phyloP scores from a whole-genome alignment of 2,888 invertebrate genomes.

The Epinotia ramella region DNA sequence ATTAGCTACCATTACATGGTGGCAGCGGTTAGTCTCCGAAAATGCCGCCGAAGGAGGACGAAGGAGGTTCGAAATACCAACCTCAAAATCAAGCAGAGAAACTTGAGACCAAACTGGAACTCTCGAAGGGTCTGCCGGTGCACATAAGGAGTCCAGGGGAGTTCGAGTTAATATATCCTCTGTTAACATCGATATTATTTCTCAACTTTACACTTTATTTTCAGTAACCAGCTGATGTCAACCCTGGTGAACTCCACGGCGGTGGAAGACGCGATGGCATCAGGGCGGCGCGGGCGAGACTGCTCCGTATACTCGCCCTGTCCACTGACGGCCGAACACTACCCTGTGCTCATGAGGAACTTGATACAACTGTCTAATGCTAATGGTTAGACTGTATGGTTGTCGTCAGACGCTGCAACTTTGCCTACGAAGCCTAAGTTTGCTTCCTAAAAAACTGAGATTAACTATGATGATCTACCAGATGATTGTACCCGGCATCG shows the following conservation, averaged over 20 bases:
- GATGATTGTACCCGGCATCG: no score
- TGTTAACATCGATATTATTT: background rate
- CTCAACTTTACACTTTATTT: constrained; percentile 47
- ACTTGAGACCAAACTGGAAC: no score
- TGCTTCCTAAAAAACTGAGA: no score
- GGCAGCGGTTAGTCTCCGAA: no score
- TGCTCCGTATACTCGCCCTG: constrained; percentile 78
- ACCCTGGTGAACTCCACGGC: constrained; percentile 78
- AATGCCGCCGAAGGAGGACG: no score
- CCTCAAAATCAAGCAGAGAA: no score
- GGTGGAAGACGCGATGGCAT: constrained; percentile 77
- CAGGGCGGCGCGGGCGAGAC: constrained; percentile 71
- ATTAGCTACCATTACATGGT: no score
- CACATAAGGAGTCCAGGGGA: no score
- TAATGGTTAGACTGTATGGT: background rate
- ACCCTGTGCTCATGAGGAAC: constrained; percentile 60
- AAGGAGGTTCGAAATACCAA: no score
- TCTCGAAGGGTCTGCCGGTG: no score
- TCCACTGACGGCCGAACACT: constrained; percentile 60
- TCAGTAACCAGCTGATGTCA: constrained; percentile 78
- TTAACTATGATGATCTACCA: no score
- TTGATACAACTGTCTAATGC: constrained; percentile 47
- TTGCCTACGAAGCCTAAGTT: no score
- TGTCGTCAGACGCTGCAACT: background rate
- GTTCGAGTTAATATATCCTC: background rate